Evolutionary conservation across 2,888 invertebrate species (phyloP).

Genomic region (Drosophila incognita): DNA sequence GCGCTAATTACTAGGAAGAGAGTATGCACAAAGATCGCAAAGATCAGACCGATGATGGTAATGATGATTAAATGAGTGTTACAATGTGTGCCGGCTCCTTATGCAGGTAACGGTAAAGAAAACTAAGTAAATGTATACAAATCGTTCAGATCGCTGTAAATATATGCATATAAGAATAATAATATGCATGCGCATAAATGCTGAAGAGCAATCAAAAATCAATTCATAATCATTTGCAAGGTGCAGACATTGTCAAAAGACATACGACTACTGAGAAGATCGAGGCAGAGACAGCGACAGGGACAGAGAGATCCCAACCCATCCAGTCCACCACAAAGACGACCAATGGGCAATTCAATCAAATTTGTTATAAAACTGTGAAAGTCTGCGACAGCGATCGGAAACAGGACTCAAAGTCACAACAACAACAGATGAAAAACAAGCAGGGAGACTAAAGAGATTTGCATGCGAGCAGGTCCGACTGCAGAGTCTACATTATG

Average conservation of each 20-base stretch:
- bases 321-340: neutral
- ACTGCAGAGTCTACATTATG: constrained; percentile 58
- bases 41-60: constrained; percentile 4
- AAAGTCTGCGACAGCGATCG: constrained; percentile 73
- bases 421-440: constrained; percentile 11
- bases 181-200: constrained; percentile 52
- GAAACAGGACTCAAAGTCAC: constrained; percentile 77
- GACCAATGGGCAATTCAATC: constrained; percentile 67
- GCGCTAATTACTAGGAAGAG: constrained; percentile 67
- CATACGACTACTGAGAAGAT: constrained; percentile 5
- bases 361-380: constrained; percentile 83
- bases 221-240: constrained; percentile 84
- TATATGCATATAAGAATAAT: constrained; percentile 36
- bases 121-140: neutral
- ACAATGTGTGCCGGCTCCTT: neutral
- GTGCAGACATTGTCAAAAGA: constrained; percentile 62
- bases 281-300: neutral
- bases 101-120: constrained; percentile 56
- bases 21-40: constrained; percentile 27
- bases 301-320: constrained; percentile 1
- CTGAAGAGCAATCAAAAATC: constrained; percentile 81
- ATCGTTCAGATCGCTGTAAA: constrained; percentile 7
- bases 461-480: constrained; percentile 54
- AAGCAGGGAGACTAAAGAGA: constrained; percentile 26
- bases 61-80: constrained; percentile 11